A percentile compares a stretch with the other conserved stretches of the same genome.
phyloP scores from a whole-genome alignment of 1,140 invertebrate species.

The Ctenoplectra terminalis region DNA sequence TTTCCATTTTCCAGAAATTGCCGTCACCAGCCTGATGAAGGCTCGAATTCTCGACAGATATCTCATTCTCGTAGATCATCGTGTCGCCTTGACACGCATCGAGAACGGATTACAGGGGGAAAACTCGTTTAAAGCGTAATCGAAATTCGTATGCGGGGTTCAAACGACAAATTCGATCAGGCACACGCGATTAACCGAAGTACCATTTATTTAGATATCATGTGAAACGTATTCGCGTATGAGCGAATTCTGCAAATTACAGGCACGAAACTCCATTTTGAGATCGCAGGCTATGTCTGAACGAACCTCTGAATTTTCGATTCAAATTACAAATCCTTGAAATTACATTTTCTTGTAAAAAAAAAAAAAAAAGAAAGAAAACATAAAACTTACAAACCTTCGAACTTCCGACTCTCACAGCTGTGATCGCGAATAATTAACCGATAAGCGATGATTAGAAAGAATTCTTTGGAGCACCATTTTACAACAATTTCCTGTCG shows the following conservation, averaged over 20 bases:
- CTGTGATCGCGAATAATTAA: no score
- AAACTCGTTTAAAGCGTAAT: slow-evolving; percentile 19
- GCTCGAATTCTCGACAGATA: slow-evolving; percentile 30
- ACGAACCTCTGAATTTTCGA: no score
- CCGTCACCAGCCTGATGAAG: slow-evolving; percentile 3
- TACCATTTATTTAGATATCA: slow-evolving; percentile 2
- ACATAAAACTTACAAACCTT: no score
- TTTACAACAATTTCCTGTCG: neutral
- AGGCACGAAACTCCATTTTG: no score
- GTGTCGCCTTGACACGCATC: slow-evolving; percentile 12
- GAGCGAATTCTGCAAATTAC: neutral
- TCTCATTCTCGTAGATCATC: slow-evolving; percentile 30
- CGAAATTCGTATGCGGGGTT: neutral
- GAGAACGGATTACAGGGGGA: neutral
- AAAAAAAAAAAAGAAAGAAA: no score
- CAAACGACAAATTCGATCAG: neutral
- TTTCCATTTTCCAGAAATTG: slow-evolving; percentile 45
- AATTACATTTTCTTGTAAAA: no score
- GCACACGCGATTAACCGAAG: neutral
- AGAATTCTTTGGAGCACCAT: neutral
- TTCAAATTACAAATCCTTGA: no score
- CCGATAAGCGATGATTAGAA: no score
- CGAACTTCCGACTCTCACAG: no score
- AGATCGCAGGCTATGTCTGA: no score
- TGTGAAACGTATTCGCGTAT: neutral